Conservation (phyloP, 2,797 vertebrate species). For the Smutsia temminckii region DNA sequence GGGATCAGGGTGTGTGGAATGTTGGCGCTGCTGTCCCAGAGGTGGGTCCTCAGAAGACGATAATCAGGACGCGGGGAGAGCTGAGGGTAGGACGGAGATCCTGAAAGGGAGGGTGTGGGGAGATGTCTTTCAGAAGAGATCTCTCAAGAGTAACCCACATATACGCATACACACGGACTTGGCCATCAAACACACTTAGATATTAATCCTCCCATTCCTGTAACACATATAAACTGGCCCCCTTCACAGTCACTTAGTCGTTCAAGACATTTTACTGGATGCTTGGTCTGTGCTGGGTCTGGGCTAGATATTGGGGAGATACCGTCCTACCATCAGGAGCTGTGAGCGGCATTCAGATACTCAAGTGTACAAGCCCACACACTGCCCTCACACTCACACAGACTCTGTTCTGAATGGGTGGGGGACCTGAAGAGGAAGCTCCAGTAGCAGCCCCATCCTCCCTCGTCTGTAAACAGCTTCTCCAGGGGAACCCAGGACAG, state of each 20-base stretch:
- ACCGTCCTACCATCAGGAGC: not conserved
- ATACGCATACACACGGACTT: not conserved
- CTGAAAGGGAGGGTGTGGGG: not conserved
- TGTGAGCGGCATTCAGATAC: not conserved
- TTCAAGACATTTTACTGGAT: not conserved
- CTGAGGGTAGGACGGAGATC: not conserved
- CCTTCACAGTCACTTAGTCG: not conserved
- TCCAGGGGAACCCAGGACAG: not conserved
- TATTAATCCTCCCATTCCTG: not conserved
- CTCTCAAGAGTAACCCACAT: not conserved
- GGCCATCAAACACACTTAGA: not conserved
- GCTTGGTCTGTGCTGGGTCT: not conserved
- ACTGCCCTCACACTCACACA: not conserved
- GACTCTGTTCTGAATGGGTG: not conserved
- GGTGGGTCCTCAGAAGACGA: not conserved
- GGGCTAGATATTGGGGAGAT: not conserved
- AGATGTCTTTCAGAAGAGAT: not conserved
- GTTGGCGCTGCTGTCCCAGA: not conserved
- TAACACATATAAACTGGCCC: not conserved
- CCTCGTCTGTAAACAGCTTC: not conserved
- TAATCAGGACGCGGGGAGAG: not conserved
- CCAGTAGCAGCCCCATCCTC: not conserved
- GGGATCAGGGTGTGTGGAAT: not conserved
- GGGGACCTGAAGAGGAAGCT: too few relatives aligned
- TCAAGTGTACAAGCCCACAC: not conserved